A percentile compares a stretch with the other conserved stretches of the same genome.
These are phyloP conservation scores for Arizona elegans DNA, from an alignment of 2,113 vertebrate species.

Conservation along the genomic window DNA sequence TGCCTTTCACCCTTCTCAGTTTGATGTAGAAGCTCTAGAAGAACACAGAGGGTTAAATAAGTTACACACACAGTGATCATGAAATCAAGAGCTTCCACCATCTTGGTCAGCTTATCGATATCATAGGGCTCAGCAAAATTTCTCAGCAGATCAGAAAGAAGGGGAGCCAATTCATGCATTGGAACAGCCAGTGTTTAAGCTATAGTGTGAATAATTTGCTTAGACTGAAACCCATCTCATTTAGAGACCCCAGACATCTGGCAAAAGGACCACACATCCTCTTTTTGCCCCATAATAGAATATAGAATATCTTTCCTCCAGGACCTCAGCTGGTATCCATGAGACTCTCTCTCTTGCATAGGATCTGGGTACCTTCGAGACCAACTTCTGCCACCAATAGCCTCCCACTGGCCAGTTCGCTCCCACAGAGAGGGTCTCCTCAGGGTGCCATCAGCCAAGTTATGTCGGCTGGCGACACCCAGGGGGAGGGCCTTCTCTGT, in stretches of 20 bases:
- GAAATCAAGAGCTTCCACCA: not conserved
- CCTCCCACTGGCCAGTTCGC: no score
- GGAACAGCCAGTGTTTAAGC: not conserved
- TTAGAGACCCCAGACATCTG: not conserved
- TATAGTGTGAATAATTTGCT: not conserved
- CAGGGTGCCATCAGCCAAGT: no score
- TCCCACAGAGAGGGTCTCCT: no score
- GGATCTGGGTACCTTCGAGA: no score
- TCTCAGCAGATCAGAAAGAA: not conserved
- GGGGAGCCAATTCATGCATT: not conserved
- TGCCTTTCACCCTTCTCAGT: not conserved
- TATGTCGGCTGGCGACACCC: no score
- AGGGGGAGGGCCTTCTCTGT: no score
- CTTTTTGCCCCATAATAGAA: not conserved
- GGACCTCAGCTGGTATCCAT: no score
- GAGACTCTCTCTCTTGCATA: no score
- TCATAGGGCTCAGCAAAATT: not conserved
- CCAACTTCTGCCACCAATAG: no score
- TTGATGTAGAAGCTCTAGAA: not conserved
- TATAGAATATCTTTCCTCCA: no score
- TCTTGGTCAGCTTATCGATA: not conserved
- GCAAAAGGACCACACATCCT: not conserved
- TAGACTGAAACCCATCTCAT: not conserved
- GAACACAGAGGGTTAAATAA: not conserved
- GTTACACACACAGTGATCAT: not conserved